Conservation (phyloP, 2,888 invertebrate species). For the Drosophila pullipes region DNA sequence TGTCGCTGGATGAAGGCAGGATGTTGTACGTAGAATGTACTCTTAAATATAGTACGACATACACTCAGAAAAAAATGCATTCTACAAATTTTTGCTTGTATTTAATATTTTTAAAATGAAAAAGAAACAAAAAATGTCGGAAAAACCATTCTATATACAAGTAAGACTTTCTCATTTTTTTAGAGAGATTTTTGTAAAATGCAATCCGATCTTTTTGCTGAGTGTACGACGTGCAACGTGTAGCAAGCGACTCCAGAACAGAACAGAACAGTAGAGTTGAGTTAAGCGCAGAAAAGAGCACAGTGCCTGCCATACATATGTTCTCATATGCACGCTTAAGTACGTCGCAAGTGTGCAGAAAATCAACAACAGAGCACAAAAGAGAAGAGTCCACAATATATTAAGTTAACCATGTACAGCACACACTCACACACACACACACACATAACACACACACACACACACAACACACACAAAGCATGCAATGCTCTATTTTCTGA, state of each 20-base stretch:
- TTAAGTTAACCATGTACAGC: slow-evolving; percentile 60
- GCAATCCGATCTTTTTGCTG: not conserved
- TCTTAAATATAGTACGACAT: slow-evolving; percentile 2
- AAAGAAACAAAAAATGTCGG: too few species aligned
- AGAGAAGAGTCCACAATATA: slow-evolving; percentile 63
- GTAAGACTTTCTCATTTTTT: not conserved
- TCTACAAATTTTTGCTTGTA: too few species aligned
- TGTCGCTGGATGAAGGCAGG: slow-evolving; percentile 40
- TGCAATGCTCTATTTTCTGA: slow-evolving; percentile 2
- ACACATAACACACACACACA: not conserved
- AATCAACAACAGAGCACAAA: slow-evolving; percentile 44
- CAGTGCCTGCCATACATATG: slow-evolving; percentile 26
- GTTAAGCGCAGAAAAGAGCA: not conserved
- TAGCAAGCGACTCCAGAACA: slow-evolving; percentile 12
- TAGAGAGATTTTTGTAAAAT: not conserved
- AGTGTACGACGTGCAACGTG: slow-evolving; percentile 10
- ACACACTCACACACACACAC: not conserved
- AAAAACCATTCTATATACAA: not conserved
- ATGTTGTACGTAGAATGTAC: slow-evolving; percentile 28
- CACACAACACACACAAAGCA: not conserved
- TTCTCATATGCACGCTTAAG: slow-evolving; percentile 74
- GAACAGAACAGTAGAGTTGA: not conserved
- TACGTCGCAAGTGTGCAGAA: slow-evolving; percentile 51
- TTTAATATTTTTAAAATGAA: too few species aligned
- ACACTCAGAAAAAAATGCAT: not conserved